Conservation (phyloP, 2,888 invertebrate species). For the Stenodema calcarata region DNA sequence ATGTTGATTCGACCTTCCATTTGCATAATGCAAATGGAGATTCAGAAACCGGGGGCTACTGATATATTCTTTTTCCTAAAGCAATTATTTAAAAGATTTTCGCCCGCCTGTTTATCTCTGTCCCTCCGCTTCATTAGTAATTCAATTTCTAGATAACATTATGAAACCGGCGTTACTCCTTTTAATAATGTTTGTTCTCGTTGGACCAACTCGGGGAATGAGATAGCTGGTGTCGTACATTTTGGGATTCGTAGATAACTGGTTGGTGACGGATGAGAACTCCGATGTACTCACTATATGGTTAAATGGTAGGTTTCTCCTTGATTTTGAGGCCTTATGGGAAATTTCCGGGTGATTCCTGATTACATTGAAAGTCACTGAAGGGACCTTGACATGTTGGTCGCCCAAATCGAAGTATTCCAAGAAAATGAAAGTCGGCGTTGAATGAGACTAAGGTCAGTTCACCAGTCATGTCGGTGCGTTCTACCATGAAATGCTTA, state of each 20-base stretch:
- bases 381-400: too few relatives aligned
- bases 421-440: too few relatives aligned
- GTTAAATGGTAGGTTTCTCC: too few relatives aligned
- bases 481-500: too few relatives aligned
- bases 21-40: not conserved
- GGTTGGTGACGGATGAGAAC: not conserved
- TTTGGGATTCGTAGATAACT: not conserved
- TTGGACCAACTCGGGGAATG: not conserved
- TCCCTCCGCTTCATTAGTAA: not conserved
- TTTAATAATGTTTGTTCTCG: not conserved
- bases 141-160: not conserved
- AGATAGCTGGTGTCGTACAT: not conserved
- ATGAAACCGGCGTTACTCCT: not conserved
- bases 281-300: too few relatives aligned
- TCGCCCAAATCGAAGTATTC: too few relatives aligned
- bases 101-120: not conserved
- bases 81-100: not conserved
- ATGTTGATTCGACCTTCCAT: not conserved
- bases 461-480: too few relatives aligned
- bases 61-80: not conserved
- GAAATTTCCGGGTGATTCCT: too few relatives aligned
- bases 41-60: not conserved
- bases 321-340: too few relatives aligned
- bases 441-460: too few relatives aligned
- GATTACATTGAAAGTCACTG: too few relatives aligned